Base-by-base conservation (phyloP, 2,797 vertebrate species). In the Aselliscus stoliczkanus region DNA sequence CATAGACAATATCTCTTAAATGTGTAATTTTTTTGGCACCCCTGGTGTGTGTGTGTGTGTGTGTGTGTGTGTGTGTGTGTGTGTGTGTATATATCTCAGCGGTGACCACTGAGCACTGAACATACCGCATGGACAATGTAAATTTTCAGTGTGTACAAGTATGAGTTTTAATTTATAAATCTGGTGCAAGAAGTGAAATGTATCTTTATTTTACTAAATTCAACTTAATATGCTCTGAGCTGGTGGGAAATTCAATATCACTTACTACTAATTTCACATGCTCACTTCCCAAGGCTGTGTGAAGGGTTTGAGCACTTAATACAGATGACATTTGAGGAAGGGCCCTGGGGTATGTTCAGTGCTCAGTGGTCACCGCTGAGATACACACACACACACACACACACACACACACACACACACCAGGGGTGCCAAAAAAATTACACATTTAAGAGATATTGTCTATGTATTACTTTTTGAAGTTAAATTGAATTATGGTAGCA, bases 161-260 rank as follows among this genome's bases (percentile, higher is more conserved):
- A 82, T 25, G 50, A 85, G 27, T 76, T 90, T 86, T 94, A 44
- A 47, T 72, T 80, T 91, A 70, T 23, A 92, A 86, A 75, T 52
- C 50, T 95, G 37, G 9, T 58, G 47, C 47, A 96, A 88, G 62
- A 90, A 90, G 44, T 95, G 58, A 95, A 92, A 37, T 75, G 11
- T 18, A 54, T 27, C 18, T 95, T 95, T 75, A 85, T 92, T 94
- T 91, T 90, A 77, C 44, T 84, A 29, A 84, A 79, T 76, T 95
- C 90, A 91, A 47, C 15, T n/a, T 77, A 77, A 69, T 82, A 23
- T 92, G 1, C 42, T 90, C 73, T 88, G 52, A 95, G 50, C n/a
- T 90, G n/a, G 42, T 92, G 7, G 34, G n/a, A 83, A 92, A 86
- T 73, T 91, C 54, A 62, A 31, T 83, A 37, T 91, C 29, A 27